phyloP scores from a whole-genome alignment of 2,113 vertebrate genomes.

The Neogale vison region DNA sequence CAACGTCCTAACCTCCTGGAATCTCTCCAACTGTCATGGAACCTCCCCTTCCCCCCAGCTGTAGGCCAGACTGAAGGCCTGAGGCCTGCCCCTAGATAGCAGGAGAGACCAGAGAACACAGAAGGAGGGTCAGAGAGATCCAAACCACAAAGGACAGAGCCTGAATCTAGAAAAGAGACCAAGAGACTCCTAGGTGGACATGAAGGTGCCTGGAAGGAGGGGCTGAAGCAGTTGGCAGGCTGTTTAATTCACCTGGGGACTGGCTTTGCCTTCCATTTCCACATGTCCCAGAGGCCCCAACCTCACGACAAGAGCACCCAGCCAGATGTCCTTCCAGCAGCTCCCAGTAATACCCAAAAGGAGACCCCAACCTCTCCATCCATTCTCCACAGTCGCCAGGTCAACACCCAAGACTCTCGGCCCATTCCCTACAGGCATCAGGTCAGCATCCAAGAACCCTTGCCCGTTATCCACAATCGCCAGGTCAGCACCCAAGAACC shows the following conservation, averaged over 20 bases:
- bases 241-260: not conserved
- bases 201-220: not conserved
- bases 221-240: not conserved
- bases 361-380: not conserved
- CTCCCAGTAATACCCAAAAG: not conserved
- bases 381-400: fast-evolving
- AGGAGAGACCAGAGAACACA: not conserved
- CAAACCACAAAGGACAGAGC: not conserved
- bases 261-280: not conserved
- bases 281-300: constrained; percentile 33
- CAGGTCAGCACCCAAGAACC: not conserved
- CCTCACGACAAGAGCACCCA: not conserved
- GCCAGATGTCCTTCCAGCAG: not conserved
- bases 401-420: not conserved
- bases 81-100: not conserved
- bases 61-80: not conserved
- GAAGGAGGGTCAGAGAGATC: not conserved
- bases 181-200: not conserved
- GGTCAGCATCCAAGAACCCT: not conserved
- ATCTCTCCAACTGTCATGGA: constrained; percentile 73
- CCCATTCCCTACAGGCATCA: fast-evolving
- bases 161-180: not conserved
- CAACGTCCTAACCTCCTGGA: constrained; percentile 52
- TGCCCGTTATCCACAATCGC: fast-evolving
- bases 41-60: not conserved